Evolutionary conservation across 2,113 vertebrate species (phyloP).

Genomic region (Oceanites oceanicus): DNA sequence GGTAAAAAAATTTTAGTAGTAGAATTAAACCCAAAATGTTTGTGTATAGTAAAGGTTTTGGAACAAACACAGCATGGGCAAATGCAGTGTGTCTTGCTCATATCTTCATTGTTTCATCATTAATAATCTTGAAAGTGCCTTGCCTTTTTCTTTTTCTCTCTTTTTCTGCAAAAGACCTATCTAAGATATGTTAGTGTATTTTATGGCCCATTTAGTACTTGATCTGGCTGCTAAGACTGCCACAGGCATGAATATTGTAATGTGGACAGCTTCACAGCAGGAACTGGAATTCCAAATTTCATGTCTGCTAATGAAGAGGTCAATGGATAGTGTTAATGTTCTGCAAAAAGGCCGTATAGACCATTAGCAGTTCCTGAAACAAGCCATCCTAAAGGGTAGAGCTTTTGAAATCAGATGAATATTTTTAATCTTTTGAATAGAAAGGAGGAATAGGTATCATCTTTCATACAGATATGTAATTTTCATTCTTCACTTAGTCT

Average conservation of each 20-base stretch:
- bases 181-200: not conserved
- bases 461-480: not conserved
- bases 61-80: not conserved
- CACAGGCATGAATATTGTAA: not conserved
- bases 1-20: not conserved
- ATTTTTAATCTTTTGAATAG: not conserved
- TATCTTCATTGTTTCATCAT: not conserved
- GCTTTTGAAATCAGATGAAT: not conserved
- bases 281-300: not conserved
- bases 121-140: not conserved
- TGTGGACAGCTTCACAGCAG: slow-evolving; percentile 6
- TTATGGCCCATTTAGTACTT: slow-evolving; percentile 32
- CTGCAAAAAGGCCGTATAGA: not conserved
- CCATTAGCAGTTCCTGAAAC: not conserved
- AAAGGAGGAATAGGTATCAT: not conserved
- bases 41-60: not conserved
- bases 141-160: not conserved
- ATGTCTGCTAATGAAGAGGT: not conserved
- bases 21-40: not conserved
- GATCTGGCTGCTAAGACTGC: not conserved
- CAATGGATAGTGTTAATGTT: not conserved
- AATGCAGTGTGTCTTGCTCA: not conserved
- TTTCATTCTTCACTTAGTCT: not conserved
- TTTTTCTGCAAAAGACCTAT: not conserved
- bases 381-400: not conserved